Conservation (phyloP, 2,888 invertebrate species). For the Phaonia tiefii region DNA sequence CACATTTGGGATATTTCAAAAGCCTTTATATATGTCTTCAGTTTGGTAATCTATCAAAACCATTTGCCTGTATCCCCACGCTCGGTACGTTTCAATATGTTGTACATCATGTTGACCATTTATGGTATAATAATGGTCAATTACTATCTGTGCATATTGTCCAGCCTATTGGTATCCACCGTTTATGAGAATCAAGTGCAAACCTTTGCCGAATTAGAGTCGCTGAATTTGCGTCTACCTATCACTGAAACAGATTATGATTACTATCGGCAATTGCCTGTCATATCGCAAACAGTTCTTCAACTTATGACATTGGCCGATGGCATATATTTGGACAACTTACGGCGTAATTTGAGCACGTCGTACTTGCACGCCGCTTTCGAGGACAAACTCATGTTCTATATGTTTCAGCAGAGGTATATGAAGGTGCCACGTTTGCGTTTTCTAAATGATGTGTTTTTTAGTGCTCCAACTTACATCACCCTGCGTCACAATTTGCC, state of each 20-base stretch:
- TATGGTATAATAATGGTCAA: constrained; percentile 42
- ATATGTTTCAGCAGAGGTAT: constrained; percentile 40
- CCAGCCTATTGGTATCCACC: constrained; percentile 41
- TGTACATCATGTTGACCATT: constrained; percentile 12
- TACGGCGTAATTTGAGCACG: constrained; percentile 38
- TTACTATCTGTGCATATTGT: constrained; percentile 46
- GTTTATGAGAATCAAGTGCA: constrained; percentile 41
- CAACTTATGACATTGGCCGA: background rate
- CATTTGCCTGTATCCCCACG: constrained; percentile 7
- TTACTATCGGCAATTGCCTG: background rate
- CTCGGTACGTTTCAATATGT: background rate
- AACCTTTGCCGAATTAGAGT: constrained; percentile 2
- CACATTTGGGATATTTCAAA: constrained; percentile 29
- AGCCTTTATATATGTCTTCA: constrained; percentile 34
- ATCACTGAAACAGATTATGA: background rate
- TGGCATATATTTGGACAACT: constrained; percentile 7
- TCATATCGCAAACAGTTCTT: background rate
- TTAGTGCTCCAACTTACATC: constrained; percentile 25
- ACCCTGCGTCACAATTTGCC: constrained; percentile 48
- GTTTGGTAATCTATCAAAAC: constrained; percentile 14
- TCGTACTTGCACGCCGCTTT: background rate
- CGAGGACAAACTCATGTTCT: constrained; percentile 27
- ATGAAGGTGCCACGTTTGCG: constrained; percentile 37
- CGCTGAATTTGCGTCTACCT: background rate
- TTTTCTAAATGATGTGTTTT: constrained; percentile 2